Evolutionary conservation across 1,140 invertebrate genomes (phyloP), one percentile per base, ranked within the genome.

Genomic region (Hyles euphorbiae): DNA sequence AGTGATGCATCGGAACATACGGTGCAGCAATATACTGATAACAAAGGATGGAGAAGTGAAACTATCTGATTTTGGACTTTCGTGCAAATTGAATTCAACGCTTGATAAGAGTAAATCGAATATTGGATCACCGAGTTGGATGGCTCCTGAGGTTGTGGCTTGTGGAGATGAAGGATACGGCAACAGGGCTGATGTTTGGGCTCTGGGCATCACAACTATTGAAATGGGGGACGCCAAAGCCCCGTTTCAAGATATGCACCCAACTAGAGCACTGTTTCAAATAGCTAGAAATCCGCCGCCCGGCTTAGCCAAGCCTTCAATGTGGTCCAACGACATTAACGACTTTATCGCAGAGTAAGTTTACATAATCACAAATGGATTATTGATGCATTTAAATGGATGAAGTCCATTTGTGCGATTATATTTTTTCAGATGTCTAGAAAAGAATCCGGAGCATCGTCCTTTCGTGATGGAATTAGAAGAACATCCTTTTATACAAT

Each of bases 121-220:
- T 75, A 93, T 97, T 34, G 97, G 97, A 6, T 97, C 96, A 1
- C 96, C 96, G 1, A 95, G 93, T 70, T 98, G 96, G 95, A 97
- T 98, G 95, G 96, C 96, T 2, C 97, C 97, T 1, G 97, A 98
- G 90, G 91, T 96, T 3, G 75, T 87, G 5, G 67, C 70, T 0
- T 60, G 67, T 34, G 69, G 67, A 32, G 78, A 76, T 34, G 72
- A 76, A 72, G 46, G 91, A 10, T 95, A 97, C 82, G 93, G 94
- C 52, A 92, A 92, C 73, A 92, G 94, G 12, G 92, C 92, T 34
- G 97, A 98, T 84, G 95, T 98, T n/a, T 98, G 97, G 97, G 94
- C 96, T 3, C 72, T 98, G 47, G 97, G 98, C 8, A 97, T 98
- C 48, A 97, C 95, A 0, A 95, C 96, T 0, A 97, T 98, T 70